phyloP scores from a whole-genome alignment of 1,140 invertebrate genomes.

The Philaenus spumarius region DNA sequence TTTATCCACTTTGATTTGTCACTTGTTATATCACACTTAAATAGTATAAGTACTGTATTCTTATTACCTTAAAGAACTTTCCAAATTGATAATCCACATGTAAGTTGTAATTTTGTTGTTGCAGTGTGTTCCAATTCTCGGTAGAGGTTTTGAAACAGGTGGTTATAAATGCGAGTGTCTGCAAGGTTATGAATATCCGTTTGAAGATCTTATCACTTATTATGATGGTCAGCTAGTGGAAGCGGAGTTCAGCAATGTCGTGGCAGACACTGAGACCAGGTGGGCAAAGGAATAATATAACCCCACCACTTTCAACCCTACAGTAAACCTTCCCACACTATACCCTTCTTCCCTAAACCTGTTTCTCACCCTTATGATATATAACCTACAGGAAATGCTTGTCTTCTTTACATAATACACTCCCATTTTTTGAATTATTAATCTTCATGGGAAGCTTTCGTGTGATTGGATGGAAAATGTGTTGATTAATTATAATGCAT shows the following conservation, averaged over 20 bases:
- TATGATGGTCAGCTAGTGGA: conserved; percentile 95
- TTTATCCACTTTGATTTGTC: too few relatives aligned
- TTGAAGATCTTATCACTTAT: conserved; percentile 89
- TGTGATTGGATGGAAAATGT: too few relatives aligned
- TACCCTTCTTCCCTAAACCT: conserved; percentile 8
- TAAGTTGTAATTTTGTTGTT: conserved; percentile 32
- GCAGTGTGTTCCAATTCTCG: conserved; percentile 90
- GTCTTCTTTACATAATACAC: too few relatives aligned
- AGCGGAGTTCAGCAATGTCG: conserved; percentile 85
- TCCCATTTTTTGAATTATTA: too few relatives aligned
- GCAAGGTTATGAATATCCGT: conserved; percentile 96
- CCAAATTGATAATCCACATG: too few relatives aligned
- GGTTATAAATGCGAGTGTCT: conserved; percentile 99
- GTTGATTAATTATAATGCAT: too few relatives aligned
- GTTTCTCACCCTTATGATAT: neutral
- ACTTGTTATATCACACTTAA: too few relatives aligned
- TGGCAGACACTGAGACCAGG: conserved; percentile 68
- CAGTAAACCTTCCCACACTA: conserved; percentile 1
- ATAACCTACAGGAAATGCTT: conserved; percentile 2
- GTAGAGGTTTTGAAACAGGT: conserved; percentile 82
- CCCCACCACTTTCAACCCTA: conserved; percentile 1
- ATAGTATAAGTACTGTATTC: too few relatives aligned
- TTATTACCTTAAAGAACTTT: too few relatives aligned
- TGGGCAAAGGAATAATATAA: conserved; percentile 29
- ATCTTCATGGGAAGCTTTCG: too few relatives aligned